Evolutionary conservation across 2,113 vertebrate species (phyloP), one percentile per base, ranked within the genome.

Genomic region (Engystomops pustulosus): DNA sequence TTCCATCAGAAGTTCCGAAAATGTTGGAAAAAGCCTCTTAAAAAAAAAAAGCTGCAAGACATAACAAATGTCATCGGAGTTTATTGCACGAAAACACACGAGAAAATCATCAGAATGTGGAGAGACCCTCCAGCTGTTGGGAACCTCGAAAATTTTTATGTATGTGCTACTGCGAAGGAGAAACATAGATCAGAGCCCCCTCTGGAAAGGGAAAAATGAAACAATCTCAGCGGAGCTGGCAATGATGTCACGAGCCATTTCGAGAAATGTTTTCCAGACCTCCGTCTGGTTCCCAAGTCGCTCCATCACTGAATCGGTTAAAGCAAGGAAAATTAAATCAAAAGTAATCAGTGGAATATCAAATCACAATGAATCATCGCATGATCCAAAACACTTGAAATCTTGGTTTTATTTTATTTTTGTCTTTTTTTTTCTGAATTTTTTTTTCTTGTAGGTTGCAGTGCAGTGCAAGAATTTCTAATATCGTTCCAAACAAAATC

Each of bases 261-360:
- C 82, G 47, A 78, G 72, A 77, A 78, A 84, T 55, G 74, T 32
- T 53, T 53, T 77, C 82, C 72, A 77, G 82, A 72, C 44, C 60
- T 69, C 20, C n/a, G 79, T 70, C 44, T 55, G 67, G 41, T 81
- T 81, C 67, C 79, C 45, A 6, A 23, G 79, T 55, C 79, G 8
- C 65, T 81, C 79, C 32, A 78, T 51, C 82, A 55, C 23, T 38
- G 81, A 84, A 76, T 30, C 18, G 58, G 71, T 84, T 77, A 65
- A 76, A 38, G 18, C 25, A 36, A 27, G 53, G 81, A 67, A 76
- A 75, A 47, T 68, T 60, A 68, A 77, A 78, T 78, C 36, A 69
- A 53, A 84, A 23, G 25, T 30, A 78, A 84, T 82, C 68, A 55
- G 32, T 23, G 18, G 14, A 32, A 65, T 76, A 76, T 83, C 41